Evolutionary conservation across 2,888 invertebrate species (phyloP), one percentile per base, ranked within the genome.

Genomic region (Dynastes grantii): DNA sequence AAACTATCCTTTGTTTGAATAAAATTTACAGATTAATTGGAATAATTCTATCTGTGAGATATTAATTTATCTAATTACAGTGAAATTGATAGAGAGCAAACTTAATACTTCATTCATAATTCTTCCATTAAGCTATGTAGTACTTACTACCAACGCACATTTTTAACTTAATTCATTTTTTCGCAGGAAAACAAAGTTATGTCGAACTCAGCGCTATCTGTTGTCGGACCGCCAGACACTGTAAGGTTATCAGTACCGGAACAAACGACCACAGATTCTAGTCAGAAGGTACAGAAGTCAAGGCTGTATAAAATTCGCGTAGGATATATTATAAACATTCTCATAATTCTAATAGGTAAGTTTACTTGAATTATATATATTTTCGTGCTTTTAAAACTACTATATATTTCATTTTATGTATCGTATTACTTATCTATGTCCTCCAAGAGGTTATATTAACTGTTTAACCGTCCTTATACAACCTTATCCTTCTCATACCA

Each of bases 131-230:
- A 6, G 11, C 45, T 45, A 1, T 45, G 9, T 11, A 8, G 45
- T 45, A 45, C 45, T 16, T 8, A 11, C 45, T 11, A 32, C 32
- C 4, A 5, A 32, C 5, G 32, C 45, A 45, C 11, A 8, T 16
- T 45, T 45, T 53, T 53, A 16, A n/a, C 13, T 5, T 53, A n/a
- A 29, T 29, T 45, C 68, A 64, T 76, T 58, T 79, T 79, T 63
- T 85, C 85, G 40, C 85, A 87, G 87, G 87, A 87, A 77, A 87
- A 87, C 80, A 87, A 87, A 83, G 85, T 85, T 64, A 87, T 87
- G 87, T 84, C 86, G 80, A 85, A 84, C 29, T 81, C 86, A 80
- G 83, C 85, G 84, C 84, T 83, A 79, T 83, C 87, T 84, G 81
- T 81, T 65, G 81, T 82, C 67, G 80, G 80, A 77, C 76, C 81